A percentile compares a stretch with the other conserved stretches of the same genome.
These are phyloP conservation scores for Centropus unirufus DNA, from an alignment of 2,113 vertebrate genomes.

Conservation along the genomic window DNA sequence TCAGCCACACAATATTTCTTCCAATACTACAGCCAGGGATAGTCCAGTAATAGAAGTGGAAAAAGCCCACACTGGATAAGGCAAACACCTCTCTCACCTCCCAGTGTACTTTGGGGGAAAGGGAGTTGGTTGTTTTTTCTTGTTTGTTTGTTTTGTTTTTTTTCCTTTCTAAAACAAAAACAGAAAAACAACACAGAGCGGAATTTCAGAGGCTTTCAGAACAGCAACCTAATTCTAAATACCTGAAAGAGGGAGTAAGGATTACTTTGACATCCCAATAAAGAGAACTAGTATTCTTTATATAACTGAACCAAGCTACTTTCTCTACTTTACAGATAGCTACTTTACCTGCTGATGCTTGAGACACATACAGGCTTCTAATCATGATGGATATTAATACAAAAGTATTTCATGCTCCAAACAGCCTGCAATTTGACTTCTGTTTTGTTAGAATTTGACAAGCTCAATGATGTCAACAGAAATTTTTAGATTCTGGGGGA, in stretches of 20 bases:
- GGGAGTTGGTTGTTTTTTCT: background rate
- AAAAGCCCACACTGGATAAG: background rate
- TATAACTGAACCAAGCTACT: background rate
- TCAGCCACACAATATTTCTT: background rate
- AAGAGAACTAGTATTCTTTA: background rate
- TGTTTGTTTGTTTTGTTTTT: background rate
- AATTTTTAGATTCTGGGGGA: background rate
- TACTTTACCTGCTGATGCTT: background rate
- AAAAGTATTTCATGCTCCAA: background rate
- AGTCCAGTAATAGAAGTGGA: background rate
- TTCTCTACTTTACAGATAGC: background rate
- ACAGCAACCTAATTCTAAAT: background rate
- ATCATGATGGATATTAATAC: background rate
- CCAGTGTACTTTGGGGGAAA: fast-evolving
- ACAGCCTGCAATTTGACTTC: background rate
- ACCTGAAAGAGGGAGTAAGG: background rate
- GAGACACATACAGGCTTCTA: background rate
- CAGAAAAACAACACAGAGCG: background rate
- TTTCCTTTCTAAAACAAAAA: background rate
- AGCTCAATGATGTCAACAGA: background rate
- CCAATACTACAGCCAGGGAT: background rate
- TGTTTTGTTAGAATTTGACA: slow-evolving; percentile 16
- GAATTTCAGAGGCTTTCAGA: background rate
- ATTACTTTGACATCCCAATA: background rate
- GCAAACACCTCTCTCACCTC: background rate